Base-by-base conservation (phyloP, 2,888 invertebrate genomes). In the Boloria selene region DNA sequence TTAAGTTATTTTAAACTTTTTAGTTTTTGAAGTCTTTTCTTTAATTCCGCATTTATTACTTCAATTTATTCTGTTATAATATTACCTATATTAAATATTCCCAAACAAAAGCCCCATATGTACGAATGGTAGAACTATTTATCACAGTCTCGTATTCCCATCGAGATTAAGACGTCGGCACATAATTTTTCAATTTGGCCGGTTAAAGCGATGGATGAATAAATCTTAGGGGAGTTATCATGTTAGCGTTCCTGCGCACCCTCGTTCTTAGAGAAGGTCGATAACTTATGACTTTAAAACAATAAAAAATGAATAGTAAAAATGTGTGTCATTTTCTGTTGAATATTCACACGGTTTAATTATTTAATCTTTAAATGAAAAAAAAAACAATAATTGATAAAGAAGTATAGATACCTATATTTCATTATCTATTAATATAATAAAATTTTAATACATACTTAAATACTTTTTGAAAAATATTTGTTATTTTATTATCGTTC, bases 171-270 rank as follows among this genome's bases (percentile, higher is more conserved):
- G 81, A 79, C 75, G 84, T 85, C 84, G 81, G 75, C 87, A 86
- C 86, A 87, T 87, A 87, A 87, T 87, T 87, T 87, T 87, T 87
- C 87, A 87, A 87, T 87, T 87, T 86, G 82, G 83, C 81, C 86
- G 83, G 86, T 87, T 87, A 87, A 86, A 81, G 79, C 80, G 82
- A 88, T 89, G 87, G 90, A 90, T 91, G 89, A 89, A 90, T 90
- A 90, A 90, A 91, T 91, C 89, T 76, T 76, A 74, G 83, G 86
- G 87, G 86, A 78, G 79, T 74, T 79, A 87, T 87, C 82, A 81
- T 85, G 86, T 87, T 87, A 87, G 78, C 82, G 82, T 80, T 76
- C 81, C 78, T 73, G 68, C 76, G 72, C 76, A 74, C 77, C 68
- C 69, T 71, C 70, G 53, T 66, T 64, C 68, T 67, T 47, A 63